phyloP scores from a whole-genome alignment of 2,797 vertebrate genomes.

The Perodicticus potto region DNA sequence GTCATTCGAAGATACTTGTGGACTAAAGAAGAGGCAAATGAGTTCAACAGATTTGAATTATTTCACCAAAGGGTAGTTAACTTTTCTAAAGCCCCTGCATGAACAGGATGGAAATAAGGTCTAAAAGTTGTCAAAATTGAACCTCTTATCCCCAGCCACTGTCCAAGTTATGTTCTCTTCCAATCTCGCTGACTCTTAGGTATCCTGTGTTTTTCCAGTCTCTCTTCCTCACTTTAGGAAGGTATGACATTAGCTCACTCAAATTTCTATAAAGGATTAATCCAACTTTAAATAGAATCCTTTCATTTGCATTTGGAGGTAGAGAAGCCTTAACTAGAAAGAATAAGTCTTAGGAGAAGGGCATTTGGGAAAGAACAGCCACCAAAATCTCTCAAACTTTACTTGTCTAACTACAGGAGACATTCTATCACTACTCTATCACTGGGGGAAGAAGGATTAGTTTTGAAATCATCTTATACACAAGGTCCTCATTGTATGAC shows the following conservation, averaged over 20 bases:
- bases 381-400: neutral
- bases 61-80: conserved; percentile 47
- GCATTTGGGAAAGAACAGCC: neutral
- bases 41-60: conserved; percentile 47
- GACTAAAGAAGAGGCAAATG: conserved; percentile 1
- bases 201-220: neutral
- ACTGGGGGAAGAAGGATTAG: neutral
- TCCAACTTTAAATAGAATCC: neutral
- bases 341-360: neutral
- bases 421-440: too few relatives aligned
- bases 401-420: neutral
- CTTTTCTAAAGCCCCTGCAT: neutral
- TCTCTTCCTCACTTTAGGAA: neutral
- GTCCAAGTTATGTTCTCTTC: neutral
- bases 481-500: neutral
- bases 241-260: neutral
- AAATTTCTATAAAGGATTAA: neutral
- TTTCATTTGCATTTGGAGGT: neutral
- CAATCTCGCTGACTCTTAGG: neutral
- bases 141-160: neutral
- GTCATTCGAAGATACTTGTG: conserved; percentile 41
- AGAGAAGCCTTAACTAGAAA: neutral
- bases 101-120: neutral
- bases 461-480: neutral
- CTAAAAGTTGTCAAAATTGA: neutral